Evolutionary conservation across 2,113 vertebrate genomes (phyloP).

Genomic region (Tachuris rubrigastra): DNA sequence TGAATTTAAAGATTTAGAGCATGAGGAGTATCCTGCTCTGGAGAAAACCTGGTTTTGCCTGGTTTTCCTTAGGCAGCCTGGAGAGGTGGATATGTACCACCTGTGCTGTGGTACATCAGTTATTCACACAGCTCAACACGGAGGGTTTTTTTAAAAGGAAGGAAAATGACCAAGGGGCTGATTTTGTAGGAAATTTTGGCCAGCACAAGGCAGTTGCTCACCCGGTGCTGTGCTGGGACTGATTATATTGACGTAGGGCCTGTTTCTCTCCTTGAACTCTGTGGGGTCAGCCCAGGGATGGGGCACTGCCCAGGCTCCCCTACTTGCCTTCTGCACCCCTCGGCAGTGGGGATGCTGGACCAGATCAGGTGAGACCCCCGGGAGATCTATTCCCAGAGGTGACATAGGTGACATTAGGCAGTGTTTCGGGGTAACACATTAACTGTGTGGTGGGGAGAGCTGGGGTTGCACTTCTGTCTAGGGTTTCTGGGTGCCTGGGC

Average conservation of each 20-base stretch:
- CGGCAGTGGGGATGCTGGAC: not conserved
- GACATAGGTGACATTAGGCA: not conserved
- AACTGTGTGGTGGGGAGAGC: not conserved
- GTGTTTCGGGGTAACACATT: not conserved
- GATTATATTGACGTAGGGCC: not conserved
- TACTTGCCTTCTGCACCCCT: not conserved
- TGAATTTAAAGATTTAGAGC: not conserved
- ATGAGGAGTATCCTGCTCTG: not conserved
- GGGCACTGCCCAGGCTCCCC: not conserved
- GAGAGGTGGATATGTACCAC: not conserved
- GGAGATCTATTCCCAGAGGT: not conserved
- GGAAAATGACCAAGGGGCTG: not conserved
- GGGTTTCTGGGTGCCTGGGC: not conserved
- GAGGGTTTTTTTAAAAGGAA: not conserved
- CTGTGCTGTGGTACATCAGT: not conserved
- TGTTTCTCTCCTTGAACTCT: not conserved
- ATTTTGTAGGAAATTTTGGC: not conserved
- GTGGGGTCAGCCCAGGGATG: not conserved
- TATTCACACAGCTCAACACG: not conserved
- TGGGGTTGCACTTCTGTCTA: accelerated
- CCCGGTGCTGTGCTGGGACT: not conserved
- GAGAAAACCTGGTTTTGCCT: too few relatives aligned
- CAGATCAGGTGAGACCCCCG: not conserved
- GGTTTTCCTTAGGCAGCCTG: not conserved
- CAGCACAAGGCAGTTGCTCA: not conserved